Base-by-base conservation (phyloP, 2,888 invertebrate species). In the Pachycephus smyrnensis region DNA sequence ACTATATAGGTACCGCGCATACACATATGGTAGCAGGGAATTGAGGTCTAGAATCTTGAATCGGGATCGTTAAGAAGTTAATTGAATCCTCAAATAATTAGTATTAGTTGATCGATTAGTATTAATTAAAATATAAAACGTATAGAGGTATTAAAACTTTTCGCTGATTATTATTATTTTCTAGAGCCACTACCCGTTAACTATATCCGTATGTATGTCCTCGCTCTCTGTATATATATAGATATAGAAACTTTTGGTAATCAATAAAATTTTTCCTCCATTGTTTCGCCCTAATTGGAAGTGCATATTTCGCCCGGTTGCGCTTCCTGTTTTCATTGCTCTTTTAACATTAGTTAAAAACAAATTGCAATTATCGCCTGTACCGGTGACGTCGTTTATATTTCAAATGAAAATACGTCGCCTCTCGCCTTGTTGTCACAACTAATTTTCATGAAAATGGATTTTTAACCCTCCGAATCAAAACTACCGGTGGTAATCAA, bases 211-310 rank as follows among this genome's bases (percentile, higher is more conserved):
- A 71, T 23, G 71, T 23, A 68, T 9, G 4, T 68, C 33, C 4
- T 1, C 4, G 4, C 1, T 30, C 2, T 23, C 3, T 11, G 15
- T 30, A 9, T 68, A 71, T 23, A 71, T 32, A 71, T 71, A 55
- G 31, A 31, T 23, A 33, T 71, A 33, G 32, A 71, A 32, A 9
- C 71, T 33, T 71, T 15, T 12, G 32, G 31, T 31, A 71, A 71
- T 71, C 71, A 33, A 74, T 37, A 74, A 32, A 74, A 36, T 23
- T 32, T 32, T 33, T 69, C 75, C 55, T 23, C 73, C 40, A 76
- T 76, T 79, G 78, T 79, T 79, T 76, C 73, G 30, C 11, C 23
- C 76, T 79, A 76, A 79, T 79, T 79, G 78, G 76, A 76, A 68
- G 71, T 68, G 55, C 68, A 69, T 75, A 73, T 78, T 69, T 78